phyloP scores from a whole-genome alignment of 2,888 invertebrate species.

The Ormia ochracea region DNA sequence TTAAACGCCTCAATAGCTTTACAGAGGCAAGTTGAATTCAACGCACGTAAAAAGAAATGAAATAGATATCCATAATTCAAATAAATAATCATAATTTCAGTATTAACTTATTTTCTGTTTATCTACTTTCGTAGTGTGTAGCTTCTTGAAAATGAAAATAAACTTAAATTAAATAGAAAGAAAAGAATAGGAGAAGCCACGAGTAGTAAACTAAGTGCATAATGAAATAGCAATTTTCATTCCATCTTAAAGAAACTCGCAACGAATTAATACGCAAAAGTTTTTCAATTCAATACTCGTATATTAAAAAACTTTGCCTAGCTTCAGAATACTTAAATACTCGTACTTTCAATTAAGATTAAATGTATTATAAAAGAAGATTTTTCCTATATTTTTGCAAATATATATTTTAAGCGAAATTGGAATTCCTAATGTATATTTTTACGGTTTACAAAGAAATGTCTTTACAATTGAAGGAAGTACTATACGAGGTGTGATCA shows the following conservation, averaged over 20 bases:
- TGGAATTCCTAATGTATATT: no score
- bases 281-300: neutral
- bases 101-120: no score
- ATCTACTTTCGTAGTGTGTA: no score
- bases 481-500: no score
- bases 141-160: constrained; percentile 19
- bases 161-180: neutral
- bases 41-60: constrained; percentile 48
- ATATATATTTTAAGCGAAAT: no score
- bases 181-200: neutral
- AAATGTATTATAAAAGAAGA: neutral
- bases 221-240: neutral
- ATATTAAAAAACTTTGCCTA: constrained; percentile 23
- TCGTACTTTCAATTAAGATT: neutral
- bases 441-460: no score
- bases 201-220: neutral
- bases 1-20: no score
- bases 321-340: neutral
- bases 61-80: constrained; percentile 54
- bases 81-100: constrained; percentile 55
- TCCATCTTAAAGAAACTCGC: neutral
- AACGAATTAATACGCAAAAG: neutral
- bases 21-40: constrained; percentile 17
- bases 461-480: no score
- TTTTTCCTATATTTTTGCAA: no score